Conservation (phyloP, 2,888 invertebrate genomes). For the Bellardia bayeri region DNA sequence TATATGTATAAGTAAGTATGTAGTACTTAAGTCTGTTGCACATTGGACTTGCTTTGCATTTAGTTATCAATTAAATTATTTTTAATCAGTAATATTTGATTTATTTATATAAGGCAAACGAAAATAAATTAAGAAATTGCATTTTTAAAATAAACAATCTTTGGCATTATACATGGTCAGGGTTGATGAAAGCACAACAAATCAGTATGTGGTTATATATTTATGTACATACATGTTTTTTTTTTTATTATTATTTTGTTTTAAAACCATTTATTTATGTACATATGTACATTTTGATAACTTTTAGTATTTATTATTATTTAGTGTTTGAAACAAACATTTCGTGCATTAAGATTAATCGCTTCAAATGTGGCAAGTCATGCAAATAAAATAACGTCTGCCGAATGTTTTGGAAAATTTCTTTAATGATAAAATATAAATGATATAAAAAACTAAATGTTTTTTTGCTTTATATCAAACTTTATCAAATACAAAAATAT, state of each 20-base stretch:
- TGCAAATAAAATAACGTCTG: not conserved
- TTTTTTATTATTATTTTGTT: not conserved
- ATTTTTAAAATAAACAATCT: constrained; percentile 1
- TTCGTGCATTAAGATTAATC: not conserved
- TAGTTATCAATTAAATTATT: constrained; percentile 15
- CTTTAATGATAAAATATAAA: not conserved
- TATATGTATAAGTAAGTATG: not conserved
- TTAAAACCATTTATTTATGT: not conserved
- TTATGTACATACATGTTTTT: not conserved
- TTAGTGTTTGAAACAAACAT: not conserved
- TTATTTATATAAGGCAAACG: not conserved
- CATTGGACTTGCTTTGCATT: not conserved
- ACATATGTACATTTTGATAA: not conserved
- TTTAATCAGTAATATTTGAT: constrained; percentile 3
- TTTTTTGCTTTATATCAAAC: not conserved
- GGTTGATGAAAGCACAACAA: constrained; percentile 10
- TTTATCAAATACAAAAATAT: constrained; percentile 6
- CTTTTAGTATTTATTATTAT: not conserved
- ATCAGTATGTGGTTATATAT: not conserved
- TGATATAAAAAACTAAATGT: not conserved
- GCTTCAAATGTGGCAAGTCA: not conserved
- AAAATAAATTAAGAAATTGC: not conserved
- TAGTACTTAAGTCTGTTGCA: not conserved
- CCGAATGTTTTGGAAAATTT: constrained; percentile 1
- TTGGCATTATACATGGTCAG: constrained; percentile 28